Evolutionary conservation across 1,140 invertebrate genomes (phyloP).

Genomic region (Colletes latitarsis): DNA sequence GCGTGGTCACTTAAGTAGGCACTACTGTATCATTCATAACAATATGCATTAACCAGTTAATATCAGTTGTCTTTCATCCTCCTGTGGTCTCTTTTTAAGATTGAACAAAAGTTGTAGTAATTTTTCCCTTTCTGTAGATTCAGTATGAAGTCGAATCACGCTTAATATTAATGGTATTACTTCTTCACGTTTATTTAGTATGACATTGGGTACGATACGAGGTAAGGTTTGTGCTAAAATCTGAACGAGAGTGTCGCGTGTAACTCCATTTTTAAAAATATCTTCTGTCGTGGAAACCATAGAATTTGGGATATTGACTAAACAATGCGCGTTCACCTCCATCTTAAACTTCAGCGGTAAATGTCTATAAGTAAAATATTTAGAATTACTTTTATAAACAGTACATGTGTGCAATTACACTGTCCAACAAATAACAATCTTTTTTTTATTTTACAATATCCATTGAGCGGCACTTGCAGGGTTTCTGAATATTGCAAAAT

Average conservation of each 20-base stretch:
- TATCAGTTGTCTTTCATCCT: conserved; percentile 87
- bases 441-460: too few relatives aligned
- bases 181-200: conserved; percentile 87
- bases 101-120: conserved; percentile 88
- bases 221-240: conserved; percentile 81
- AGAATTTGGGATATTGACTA: conserved; percentile 71
- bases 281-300: conserved; percentile 75
- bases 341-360: conserved; percentile 82
- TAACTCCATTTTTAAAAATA: conserved; percentile 75
- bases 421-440: too few relatives aligned
- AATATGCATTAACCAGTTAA: conserved; percentile 80
- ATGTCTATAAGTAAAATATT: conserved; percentile 67
- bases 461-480: too few relatives aligned
- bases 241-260: conserved; percentile 76
- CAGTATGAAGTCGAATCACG: conserved; percentile 84
- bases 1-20: too few relatives aligned
- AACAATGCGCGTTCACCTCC: conserved; percentile 80
- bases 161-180: conserved; percentile 87
- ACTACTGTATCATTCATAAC: not conserved
- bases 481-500: not conserved
- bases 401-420: too few relatives aligned
- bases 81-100: conserved; percentile 88
- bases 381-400: conserved; percentile 8
- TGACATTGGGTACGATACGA: conserved; percentile 86
- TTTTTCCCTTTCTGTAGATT: conserved; percentile 84